Evolutionary conservation across 2,888 invertebrate species (phyloP).

Genomic region (Holacanthella duospinosa): DNA sequence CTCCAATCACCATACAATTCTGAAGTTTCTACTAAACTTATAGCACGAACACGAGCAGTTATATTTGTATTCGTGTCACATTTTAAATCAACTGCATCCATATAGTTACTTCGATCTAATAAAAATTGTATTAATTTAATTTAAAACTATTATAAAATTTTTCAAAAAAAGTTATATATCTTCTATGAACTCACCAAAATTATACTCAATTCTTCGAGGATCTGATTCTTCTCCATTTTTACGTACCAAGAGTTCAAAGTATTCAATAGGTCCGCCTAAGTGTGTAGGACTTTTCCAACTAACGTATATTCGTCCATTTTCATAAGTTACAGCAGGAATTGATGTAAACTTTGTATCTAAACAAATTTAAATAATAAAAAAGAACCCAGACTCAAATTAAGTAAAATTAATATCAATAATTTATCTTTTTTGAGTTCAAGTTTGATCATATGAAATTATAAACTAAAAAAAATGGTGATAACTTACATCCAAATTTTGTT

Average conservation of each 20-base stretch:
- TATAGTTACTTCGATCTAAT: constrained; percentile 1
- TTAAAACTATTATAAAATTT: neutral
- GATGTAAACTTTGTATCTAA: constrained; percentile 20
- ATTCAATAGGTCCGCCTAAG: constrained; percentile 49
- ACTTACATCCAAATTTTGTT: constrained; percentile 55
- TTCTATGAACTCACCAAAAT: neutral
- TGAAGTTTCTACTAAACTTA: constrained; percentile 18
- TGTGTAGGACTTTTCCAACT: constrained; percentile 47
- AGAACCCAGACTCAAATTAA: constrained; percentile 3
- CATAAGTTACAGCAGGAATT: constrained; percentile 18
- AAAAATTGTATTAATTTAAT: neutral
- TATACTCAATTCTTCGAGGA: neutral
- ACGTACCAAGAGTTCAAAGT: constrained; percentile 47
- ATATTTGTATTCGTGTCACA: constrained; percentile 32
- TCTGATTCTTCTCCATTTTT: constrained; percentile 38
- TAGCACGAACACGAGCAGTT: constrained; percentile 31
- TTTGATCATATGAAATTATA: no score
- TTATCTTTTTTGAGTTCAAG: neutral
- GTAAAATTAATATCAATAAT: neutral
- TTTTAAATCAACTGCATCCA: constrained; percentile 12
- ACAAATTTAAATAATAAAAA: constrained; percentile 4
- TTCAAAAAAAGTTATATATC: neutral
- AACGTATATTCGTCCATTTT: constrained; percentile 11
- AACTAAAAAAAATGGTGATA: neutral
- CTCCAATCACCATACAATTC: constrained; percentile 31